These are phyloP conservation scores for Psilanteris sp. DNA, from an alignment of 1,140 invertebrate species.

Conservation along the genomic window DNA sequence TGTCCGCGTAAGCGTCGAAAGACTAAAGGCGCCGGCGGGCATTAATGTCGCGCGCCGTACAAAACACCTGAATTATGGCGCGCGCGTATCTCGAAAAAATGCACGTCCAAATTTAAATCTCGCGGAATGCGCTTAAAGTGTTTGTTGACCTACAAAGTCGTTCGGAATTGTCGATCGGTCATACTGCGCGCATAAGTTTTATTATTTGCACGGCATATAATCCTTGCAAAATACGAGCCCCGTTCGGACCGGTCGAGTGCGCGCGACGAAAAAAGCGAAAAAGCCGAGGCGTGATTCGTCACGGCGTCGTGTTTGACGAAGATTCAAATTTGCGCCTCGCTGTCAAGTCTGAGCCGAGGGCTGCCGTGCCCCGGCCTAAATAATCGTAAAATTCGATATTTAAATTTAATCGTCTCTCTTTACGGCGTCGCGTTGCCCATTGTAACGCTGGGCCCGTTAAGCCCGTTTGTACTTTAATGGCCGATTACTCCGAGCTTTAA, in stretches of 20 bases:
- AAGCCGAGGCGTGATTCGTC: conserved; percentile 54
- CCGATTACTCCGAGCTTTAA: conserved; percentile 76
- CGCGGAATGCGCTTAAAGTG: conserved; percentile 21
- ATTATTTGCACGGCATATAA: conserved; percentile 41
- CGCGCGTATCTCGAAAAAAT: conserved; percentile 1
- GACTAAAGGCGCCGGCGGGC: no score
- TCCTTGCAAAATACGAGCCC: conserved; percentile 35
- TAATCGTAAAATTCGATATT: conserved; percentile 79
- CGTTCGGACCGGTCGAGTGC: conserved; percentile 22
- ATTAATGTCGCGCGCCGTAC: no score
- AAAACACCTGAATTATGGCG: background rate
- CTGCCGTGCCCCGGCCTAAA: conserved; percentile 65
- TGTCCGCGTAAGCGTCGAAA: no score
- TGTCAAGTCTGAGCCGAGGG: conserved; percentile 35
- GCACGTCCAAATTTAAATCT: conserved; percentile 27
- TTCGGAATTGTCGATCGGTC: conserved; percentile 35
- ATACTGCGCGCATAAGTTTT: conserved; percentile 40
- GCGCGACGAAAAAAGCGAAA: conserved; percentile 25
- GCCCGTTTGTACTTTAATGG: conserved; percentile 74
- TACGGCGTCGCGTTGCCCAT: conserved; percentile 70
- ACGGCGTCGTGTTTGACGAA: conserved; percentile 48
- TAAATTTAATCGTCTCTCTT: conserved; percentile 78
- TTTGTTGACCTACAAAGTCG: conserved; percentile 40
- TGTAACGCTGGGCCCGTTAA: conserved; percentile 64
- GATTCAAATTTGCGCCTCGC: conserved; percentile 62